These are phyloP conservation scores for Ctenochaetus hawaiiensis DNA, from an alignment of 2,797 vertebrate genomes.

Conservation along the genomic window DNA sequence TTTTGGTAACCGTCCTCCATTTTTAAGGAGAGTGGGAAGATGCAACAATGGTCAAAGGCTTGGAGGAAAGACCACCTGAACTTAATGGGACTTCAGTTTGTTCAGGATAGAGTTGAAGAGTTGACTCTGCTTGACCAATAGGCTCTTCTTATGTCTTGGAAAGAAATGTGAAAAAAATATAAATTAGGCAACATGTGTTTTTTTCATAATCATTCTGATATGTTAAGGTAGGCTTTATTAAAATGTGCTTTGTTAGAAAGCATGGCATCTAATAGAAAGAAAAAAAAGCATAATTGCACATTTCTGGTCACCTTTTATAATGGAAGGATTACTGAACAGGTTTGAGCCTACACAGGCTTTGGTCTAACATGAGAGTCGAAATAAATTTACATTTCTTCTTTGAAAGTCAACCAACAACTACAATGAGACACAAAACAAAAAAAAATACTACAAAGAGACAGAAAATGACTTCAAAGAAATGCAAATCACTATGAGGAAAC, in stretches of 20 bases:
- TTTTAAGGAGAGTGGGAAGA: constrained; percentile 49
- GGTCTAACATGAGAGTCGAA: neutral
- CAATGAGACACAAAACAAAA: neutral
- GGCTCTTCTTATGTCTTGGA: constrained; percentile 51
- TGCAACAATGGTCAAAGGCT: constrained; percentile 19
- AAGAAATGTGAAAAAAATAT: constrained; percentile 15
- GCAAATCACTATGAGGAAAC: neutral
- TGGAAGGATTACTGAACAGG: neutral
- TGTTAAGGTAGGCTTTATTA: neutral
- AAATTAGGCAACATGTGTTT: neutral
- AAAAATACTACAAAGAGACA: neutral
- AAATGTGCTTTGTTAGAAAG: neutral
- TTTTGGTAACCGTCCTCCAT: constrained; percentile 98
- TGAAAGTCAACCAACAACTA: neutral
- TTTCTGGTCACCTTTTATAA: constrained; percentile 4
- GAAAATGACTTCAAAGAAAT: neutral
- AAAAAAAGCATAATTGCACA: neutral
- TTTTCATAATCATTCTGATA: neutral
- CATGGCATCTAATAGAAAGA: neutral
- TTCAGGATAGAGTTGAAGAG: constrained; percentile 30
- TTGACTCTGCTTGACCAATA: constrained; percentile 14
- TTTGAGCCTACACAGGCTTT: neutral
- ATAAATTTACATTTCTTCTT: neutral
- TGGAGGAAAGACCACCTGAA: constrained; percentile 37
- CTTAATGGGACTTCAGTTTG: constrained; percentile 26